Conservation (phyloP, 1,140 invertebrate species). For the Trichogramma pretiosum region DNA sequence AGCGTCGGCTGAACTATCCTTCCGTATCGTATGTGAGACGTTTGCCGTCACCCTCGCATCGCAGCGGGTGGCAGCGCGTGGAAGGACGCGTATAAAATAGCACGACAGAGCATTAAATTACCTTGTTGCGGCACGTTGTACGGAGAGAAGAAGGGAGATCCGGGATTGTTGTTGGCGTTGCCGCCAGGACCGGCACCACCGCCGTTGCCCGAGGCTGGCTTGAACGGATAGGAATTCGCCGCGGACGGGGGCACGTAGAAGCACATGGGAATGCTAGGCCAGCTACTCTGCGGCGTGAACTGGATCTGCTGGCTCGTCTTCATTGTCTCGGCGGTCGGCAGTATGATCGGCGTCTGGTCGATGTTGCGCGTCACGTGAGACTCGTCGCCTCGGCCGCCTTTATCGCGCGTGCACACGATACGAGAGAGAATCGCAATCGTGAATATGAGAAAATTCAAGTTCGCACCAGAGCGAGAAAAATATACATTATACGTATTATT, state of each 20-base stretch:
- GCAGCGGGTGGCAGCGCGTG: too few relatives aligned
- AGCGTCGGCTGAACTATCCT: too few relatives aligned
- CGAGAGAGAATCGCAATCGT: too few relatives aligned
- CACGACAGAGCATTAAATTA: too few relatives aligned
- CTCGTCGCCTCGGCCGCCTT: neutral
- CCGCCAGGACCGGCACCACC: neutral
- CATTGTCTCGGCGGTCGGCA: conserved; percentile 12
- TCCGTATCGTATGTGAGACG: too few relatives aligned
- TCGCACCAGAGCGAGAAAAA: too few relatives aligned
- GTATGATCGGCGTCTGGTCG: conserved; percentile 1
- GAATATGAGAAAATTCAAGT: too few relatives aligned
- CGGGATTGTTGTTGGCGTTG: too few relatives aligned
- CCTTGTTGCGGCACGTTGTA: neutral
- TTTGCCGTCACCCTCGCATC: too few relatives aligned
- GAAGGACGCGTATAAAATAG: too few relatives aligned
- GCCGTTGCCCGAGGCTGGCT: neutral
- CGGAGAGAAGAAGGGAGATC: conserved; percentile 5
- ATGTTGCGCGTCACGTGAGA: conserved; percentile 6
- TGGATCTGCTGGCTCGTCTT: conserved; percentile 17
- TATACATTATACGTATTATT: too few relatives aligned
- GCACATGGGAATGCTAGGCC: conserved; percentile 11
- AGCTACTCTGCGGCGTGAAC: conserved; percentile 14
- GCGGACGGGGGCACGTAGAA: conserved; percentile 12
- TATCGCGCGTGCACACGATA: too few relatives aligned
- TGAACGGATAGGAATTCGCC: conserved; percentile 6